phyloP scores from a whole-genome alignment of 2,888 invertebrate genomes.

The Sabatieria punctata region DNA sequence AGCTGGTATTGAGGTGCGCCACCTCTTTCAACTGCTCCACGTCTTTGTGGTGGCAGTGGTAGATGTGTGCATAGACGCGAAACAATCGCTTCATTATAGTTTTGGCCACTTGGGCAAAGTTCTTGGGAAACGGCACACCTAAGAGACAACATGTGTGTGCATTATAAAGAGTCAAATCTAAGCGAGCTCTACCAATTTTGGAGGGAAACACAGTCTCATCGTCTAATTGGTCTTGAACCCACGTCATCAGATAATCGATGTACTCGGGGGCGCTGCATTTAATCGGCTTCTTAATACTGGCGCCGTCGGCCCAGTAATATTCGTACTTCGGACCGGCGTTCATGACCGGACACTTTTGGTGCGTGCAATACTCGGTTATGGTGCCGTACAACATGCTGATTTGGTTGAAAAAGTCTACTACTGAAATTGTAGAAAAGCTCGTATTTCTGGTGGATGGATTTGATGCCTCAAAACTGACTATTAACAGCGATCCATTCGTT shows the following conservation, averaged over 20 bases:
- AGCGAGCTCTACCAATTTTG: conserved; percentile 55
- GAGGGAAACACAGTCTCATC: conserved; percentile 96
- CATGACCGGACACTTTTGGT: conserved; percentile 81
- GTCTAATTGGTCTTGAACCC: conserved; percentile 98
- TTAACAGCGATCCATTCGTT: conserved; percentile 99
- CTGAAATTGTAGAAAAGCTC: conserved; percentile 42
- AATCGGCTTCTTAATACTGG: conserved; percentile 85
- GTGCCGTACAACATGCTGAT: conserved; percentile 99
- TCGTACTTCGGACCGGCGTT: conserved; percentile 97
- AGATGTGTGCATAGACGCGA: conserved; percentile 97
- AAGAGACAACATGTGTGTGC: conserved; percentile 14
- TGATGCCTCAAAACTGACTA: conserved; percentile 52
- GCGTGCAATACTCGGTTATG: conserved; percentile 97
- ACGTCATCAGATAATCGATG: conserved; percentile 97
- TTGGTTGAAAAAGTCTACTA: conserved; percentile 99
- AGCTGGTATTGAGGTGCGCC: conserved; percentile 95
- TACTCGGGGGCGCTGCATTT: conserved; percentile 98
- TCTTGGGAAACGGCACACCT: conserved; percentile 95
- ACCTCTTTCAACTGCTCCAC: conserved; percentile 94
- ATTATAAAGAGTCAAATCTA: neutral
- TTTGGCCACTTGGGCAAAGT: conserved; percentile 87
- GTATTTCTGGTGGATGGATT: neutral
- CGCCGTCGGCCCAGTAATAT: conserved; percentile 99
- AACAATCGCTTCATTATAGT: conserved; percentile 93
- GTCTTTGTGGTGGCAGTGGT: conserved; percentile 82